Base-by-base conservation (phyloP, 2,888 invertebrate genomes). In the Tinea trinotella region DNA sequence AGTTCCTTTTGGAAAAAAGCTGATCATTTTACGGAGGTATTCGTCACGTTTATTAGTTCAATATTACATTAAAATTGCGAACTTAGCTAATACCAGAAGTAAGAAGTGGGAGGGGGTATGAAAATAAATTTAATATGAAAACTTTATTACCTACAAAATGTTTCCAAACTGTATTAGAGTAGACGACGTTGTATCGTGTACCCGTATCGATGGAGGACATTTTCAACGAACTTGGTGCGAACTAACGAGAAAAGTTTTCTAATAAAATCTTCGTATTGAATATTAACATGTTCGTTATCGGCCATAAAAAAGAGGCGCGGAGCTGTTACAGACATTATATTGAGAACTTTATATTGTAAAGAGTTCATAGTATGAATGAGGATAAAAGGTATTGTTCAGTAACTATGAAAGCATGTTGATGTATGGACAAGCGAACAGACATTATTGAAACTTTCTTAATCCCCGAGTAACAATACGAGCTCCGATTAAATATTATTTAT, bases 261-360 rank as follows among this genome's bases (percentile, higher is more conserved):
- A 76, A 78, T 77, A 76, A 76, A 76, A 77, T 74, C 67, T 67
- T 69, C 70, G 71, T 72, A 78, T 78, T 78, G 77, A 78, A 78
- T 78, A 77, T 76, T 78, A 78, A 76, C 74, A 74, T 70, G 72
- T 68, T 66, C 67, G 71, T 74, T 75, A 76, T 74, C 66, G 72
- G 65, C 63, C 67, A 69, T 77, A 72, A 76, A 75, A n/a, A 70
- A 65, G 56, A 48, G 24, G 50, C 50, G 24, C 13, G 22, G 24
- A 12, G 22, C 24, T 50, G 50, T 50, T 24, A 24, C 24, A 50
- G 13, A 12, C 50, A 24, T 50, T 50, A 46, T 46, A 19, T 9
- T 46, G 13, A n/a, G 7, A 40, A 40, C 40, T 40, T 40, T 30
- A n/a, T n/a, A n/a, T n/a, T 30, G 15, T 40, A 40, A 40, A 40